Conservation (phyloP, 2,113 vertebrate species). For the Leptodactylus fuscus region DNA sequence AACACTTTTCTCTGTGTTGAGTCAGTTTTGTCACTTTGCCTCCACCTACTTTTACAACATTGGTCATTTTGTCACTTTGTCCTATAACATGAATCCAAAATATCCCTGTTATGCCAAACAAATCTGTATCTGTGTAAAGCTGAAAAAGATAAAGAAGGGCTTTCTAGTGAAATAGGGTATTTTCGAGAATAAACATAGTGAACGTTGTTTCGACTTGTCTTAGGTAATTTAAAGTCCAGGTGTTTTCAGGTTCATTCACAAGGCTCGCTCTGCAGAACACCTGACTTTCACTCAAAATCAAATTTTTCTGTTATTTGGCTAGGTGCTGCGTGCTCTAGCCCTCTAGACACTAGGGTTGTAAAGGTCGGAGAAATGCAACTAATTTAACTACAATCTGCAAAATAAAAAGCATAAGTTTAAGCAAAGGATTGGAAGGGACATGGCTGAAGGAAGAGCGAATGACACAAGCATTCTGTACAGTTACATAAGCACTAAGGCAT, state of each 20-base stretch:
- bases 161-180: not conserved
- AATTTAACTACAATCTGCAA: too few species aligned
- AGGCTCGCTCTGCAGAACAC: not conserved
- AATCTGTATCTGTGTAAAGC: not conserved
- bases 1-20: not conserved
- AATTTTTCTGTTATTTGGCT: not conserved
- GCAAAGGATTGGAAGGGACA: too few species aligned
- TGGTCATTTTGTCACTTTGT: not conserved
- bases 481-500: too few species aligned
- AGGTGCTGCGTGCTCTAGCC: too few species aligned
- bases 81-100: not conserved
- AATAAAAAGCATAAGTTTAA: too few species aligned
- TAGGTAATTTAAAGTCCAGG: constrained; percentile 9
- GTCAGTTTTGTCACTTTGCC: not conserved
- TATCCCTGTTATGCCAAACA: not conserved
- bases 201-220: constrained; percentile 11
- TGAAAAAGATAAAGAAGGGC: not conserved
- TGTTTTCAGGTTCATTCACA: not conserved
- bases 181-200: not conserved
- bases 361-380: too few species aligned
- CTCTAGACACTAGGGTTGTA: not conserved
- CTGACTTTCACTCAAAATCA: not conserved
- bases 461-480: too few species aligned
- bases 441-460: too few species aligned
- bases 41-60: not conserved